A percentile compares a stretch with the other conserved stretches of the same genome.
phyloP scores from a whole-genome alignment of 92 coral and sea anemone genomes.

The Zoanthus gigantus region DNA sequence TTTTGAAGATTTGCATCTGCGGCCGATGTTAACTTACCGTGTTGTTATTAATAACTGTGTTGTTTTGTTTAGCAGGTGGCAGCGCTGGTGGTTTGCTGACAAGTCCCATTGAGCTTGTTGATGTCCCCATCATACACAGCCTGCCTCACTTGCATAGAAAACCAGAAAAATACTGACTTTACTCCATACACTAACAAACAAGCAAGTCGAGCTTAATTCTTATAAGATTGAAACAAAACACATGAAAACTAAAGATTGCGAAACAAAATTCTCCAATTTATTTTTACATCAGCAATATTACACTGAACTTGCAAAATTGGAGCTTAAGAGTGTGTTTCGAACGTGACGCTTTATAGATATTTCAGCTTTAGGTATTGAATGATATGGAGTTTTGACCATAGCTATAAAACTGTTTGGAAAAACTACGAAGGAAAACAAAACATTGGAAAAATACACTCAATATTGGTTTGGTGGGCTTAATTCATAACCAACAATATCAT shows the following conservation, averaged over 20 bases:
- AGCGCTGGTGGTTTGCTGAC: constrained; percentile 91
- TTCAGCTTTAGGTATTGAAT: no score
- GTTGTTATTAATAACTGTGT: constrained; percentile 52
- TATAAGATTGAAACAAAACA: neutral
- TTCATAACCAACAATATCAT: no score
- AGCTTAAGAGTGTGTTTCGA: no score
- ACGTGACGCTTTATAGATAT: no score
- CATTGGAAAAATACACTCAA: no score
- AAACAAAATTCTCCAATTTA: neutral
- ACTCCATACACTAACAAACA: neutral
- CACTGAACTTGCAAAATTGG: no score
- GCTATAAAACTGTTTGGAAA: no score
- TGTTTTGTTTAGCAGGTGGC: constrained; percentile 87
- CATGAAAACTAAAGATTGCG: neutral
- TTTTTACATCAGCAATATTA: neutral
- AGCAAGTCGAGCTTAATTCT: neutral
- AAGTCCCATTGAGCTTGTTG: constrained; percentile 85
- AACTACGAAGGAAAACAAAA: no score
- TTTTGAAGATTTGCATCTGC: neutral
- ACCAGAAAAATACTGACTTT: neutral
- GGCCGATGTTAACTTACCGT: constrained; percentile 56
- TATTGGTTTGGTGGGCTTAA: no score
- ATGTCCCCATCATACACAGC: constrained; percentile 70
- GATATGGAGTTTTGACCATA: no score
- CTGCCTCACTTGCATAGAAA: neutral